phyloP scores from a whole-genome alignment of 35 echinoderm and acorn worm species.

The Apostichopus parvimensis region DNA sequence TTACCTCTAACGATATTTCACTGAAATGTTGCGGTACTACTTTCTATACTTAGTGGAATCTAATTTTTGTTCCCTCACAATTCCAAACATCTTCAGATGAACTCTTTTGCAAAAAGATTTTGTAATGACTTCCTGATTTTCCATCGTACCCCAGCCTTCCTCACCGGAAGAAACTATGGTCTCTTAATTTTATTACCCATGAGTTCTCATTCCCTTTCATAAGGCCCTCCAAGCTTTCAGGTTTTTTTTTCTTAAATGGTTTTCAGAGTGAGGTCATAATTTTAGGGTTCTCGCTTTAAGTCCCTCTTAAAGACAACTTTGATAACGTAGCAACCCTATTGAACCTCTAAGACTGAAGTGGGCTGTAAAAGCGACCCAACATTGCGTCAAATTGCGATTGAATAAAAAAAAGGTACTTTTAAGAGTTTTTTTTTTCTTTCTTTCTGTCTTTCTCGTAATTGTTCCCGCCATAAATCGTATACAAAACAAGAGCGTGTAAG shows the following conservation, averaged over 20 bases:
- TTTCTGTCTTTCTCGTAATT: constrained; percentile 18
- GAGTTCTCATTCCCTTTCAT: constrained; percentile 5
- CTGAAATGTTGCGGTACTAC: too few relatives aligned
- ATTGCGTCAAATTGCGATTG: constrained; percentile 44
- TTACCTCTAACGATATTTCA: too few relatives aligned
- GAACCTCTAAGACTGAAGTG: constrained; percentile 39
- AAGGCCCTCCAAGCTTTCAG: constrained; percentile 40
- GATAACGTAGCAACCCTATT: constrained; percentile 38
- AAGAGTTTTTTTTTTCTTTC: constrained; percentile 2
- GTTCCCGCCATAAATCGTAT: constrained; percentile 33
- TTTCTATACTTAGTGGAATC: too few relatives aligned
- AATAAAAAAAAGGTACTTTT: constrained; percentile 41
- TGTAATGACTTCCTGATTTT: too few relatives aligned
- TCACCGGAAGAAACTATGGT: constrained; percentile 16
- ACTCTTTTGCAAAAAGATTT: too few relatives aligned
- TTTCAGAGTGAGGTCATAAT: constrained; percentile 27
- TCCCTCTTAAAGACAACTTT: constrained; percentile 3
- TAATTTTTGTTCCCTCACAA: too few relatives aligned
- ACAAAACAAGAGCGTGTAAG: not conserved
- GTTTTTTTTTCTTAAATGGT: constrained; percentile 1
- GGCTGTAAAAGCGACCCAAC: constrained; percentile 48
- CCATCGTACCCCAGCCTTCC: not conserved
- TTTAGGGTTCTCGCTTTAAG: constrained; percentile 17
- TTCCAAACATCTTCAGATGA: too few relatives aligned
- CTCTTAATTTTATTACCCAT: constrained; percentile 42